These are phyloP conservation scores for Hormiphora californensis DNA, from an alignment of 37 sponge, comb jelly and placozoan genomes.

Conservation along the genomic window DNA sequence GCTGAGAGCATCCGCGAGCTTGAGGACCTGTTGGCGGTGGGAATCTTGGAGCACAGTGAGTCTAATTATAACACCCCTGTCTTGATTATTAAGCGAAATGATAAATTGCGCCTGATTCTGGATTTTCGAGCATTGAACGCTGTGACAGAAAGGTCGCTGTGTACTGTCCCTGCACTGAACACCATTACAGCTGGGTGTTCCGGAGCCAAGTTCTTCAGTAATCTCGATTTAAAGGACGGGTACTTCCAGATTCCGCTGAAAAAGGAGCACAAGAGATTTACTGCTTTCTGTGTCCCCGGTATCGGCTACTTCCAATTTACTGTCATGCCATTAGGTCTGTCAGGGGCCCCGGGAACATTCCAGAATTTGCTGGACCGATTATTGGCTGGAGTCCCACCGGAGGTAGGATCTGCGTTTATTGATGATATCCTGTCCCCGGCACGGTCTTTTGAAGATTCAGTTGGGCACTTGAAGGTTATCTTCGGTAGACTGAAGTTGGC, in stretches of 20 bases:
- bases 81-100: constrained; percentile 60
- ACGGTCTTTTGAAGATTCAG: neutral
- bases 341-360: constrained; percentile 62
- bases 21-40: constrained; percentile 59
- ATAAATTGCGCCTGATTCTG: constrained; percentile 58
- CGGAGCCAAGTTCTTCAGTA: constrained; percentile 58
- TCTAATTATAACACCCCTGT: constrained; percentile 71
- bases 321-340: constrained; percentile 60
- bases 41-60: constrained; percentile 62
- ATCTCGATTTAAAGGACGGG: constrained; percentile 59
- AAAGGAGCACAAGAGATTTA: constrained; percentile 56
- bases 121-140: constrained; percentile 68
- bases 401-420: constrained; percentile 56
- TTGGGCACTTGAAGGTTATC: constrained; percentile 57
- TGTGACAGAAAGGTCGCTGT: constrained; percentile 59
- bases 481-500: constrained; percentile 61
- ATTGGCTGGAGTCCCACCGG: constrained; percentile 56
- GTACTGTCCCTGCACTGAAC: constrained; percentile 66
- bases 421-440: constrained; percentile 61
- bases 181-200: constrained; percentile 65
- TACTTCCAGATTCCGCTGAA: constrained; percentile 66
- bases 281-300: constrained; percentile 67
- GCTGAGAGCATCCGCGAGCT: constrained; percentile 59
- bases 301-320: constrained; percentile 64
- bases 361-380: constrained; percentile 62